phyloP scores from a whole-genome alignment of 2,113 vertebrate species.

The Australoheros scitulus region DNA sequence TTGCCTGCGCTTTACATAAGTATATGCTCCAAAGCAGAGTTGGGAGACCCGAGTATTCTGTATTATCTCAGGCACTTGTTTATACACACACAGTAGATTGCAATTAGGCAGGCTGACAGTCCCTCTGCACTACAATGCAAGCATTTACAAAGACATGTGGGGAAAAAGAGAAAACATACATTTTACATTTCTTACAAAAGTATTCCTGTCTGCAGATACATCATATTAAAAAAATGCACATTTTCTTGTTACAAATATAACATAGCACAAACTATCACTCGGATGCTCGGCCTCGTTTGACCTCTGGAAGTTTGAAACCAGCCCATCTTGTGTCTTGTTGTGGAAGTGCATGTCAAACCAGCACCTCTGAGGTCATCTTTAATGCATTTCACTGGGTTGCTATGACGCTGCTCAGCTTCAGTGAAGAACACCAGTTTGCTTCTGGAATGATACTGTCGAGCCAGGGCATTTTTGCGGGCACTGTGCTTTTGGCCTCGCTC shows the following conservation, averaged over 20 bases:
- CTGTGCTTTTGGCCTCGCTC: slow-evolving; percentile 56
- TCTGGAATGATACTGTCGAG: slow-evolving; percentile 39
- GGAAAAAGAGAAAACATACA: slow-evolving; percentile 44
- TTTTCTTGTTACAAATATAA: slow-evolving; percentile 21
- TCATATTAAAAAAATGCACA: slow-evolving; percentile 13
- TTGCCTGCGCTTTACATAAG: slow-evolving; percentile 47
- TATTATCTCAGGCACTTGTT: slow-evolving; percentile 50
- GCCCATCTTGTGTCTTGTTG: slow-evolving; percentile 30
- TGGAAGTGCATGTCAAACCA: slow-evolving; percentile 36
- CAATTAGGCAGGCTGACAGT: slow-evolving; percentile 68
- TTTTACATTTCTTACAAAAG: slow-evolving; percentile 45
- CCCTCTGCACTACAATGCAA: slow-evolving; percentile 44
- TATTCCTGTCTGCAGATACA: slow-evolving; percentile 28
- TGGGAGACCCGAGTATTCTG: slow-evolving; percentile 46
- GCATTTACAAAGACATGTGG: slow-evolving; percentile 43
- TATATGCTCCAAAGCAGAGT: slow-evolving; percentile 65
- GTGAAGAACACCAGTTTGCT: slow-evolving; percentile 49
- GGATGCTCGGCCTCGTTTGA: slow-evolving; percentile 36
- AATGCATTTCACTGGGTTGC: slow-evolving; percentile 55
- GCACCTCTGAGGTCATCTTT: slow-evolving; percentile 45
- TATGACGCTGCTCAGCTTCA: slow-evolving; percentile 45
- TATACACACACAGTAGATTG: slow-evolving; percentile 52
- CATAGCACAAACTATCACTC: not conserved
- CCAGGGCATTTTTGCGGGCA: slow-evolving; percentile 62
- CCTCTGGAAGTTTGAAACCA: slow-evolving; percentile 44